phyloP scores from a whole-genome alignment of 2,797 vertebrate genomes.

The Hephaestus fuliginosus region DNA sequence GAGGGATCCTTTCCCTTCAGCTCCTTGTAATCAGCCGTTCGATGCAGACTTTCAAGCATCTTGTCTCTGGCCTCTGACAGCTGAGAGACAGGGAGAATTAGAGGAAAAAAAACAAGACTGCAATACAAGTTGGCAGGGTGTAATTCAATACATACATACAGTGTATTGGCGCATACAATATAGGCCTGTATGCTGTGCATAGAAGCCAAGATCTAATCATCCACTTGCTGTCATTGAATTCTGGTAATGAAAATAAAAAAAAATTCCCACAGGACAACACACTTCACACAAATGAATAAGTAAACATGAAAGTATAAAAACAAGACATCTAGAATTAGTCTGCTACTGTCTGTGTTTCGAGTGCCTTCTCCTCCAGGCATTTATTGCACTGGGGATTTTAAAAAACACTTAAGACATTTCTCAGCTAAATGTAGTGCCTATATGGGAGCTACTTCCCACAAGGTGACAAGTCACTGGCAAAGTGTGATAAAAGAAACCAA shows the following conservation, averaged over 20 bases:
- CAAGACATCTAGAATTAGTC: conserved; percentile 32
- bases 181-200: background rate
- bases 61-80: conserved; percentile 90
- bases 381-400: conserved; percentile 47
- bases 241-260: conserved; percentile 27
- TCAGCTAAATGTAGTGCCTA: conserved; percentile 43
- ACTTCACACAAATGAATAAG: conserved; percentile 32
- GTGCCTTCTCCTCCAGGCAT: conserved; percentile 27
- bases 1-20: conserved; percentile 88
- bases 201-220: background rate
- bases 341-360: conserved; percentile 25
- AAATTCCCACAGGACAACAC: conserved; percentile 28
- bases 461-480: conserved; percentile 61
- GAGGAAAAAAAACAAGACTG: background rate
- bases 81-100: conserved; percentile 75
- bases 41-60: conserved; percentile 76
- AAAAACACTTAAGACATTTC: conserved; percentile 25
- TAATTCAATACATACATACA: background rate
- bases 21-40: conserved; percentile 76
- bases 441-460: conserved; percentile 36
- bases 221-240: conserved; percentile 7
- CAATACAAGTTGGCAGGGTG: background rate
- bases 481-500: conserved; percentile 63
- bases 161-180: background rate
- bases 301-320: conserved; percentile 28